A percentile compares a stretch with the other conserved stretches of the same genome.
Conservation (phyloP, 2,113 vertebrate species). For the Pyrgilauda ruficollis region DNA sequence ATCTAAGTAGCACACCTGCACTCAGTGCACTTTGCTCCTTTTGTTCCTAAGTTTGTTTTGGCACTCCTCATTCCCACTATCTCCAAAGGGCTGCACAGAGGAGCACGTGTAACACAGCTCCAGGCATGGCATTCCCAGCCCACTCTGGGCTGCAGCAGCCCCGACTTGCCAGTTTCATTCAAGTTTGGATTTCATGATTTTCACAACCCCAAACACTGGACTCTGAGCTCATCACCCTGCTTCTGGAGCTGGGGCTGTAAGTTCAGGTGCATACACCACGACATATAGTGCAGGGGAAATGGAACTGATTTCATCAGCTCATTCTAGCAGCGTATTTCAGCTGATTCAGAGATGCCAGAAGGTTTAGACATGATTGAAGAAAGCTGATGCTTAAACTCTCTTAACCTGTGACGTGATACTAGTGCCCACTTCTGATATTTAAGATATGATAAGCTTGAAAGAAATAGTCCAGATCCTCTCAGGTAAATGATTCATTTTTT, state of each 20-base stretch:
- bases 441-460: neutral
- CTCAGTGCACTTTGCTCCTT: neutral
- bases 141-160: rapidly evolving
- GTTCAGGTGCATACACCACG: rapidly evolving
- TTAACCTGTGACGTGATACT: neutral
- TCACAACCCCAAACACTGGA: neutral
- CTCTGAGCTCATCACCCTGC: neutral
- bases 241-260: neutral
- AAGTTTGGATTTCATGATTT: neutral
- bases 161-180: neutral
- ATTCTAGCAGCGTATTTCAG: neutral
- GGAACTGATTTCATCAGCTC: neutral
- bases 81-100: neutral
- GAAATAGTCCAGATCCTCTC: neutral
- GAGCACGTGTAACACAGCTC: rapidly evolving
- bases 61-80: neutral
- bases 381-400: slow-evolving; percentile 16
- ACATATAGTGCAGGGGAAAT: neutral
- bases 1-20: neutral
- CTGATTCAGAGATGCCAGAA: slow-evolving; percentile 28
- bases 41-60: neutral
- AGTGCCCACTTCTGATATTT: neutral
- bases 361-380: neutral
- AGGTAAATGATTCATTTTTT: neutral
- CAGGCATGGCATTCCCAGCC: neutral